Evolutionary conservation across 2,797 vertebrate species (phyloP), one percentile per base, ranked within the genome.

Genomic region (Meriones psammophilus): DNA sequence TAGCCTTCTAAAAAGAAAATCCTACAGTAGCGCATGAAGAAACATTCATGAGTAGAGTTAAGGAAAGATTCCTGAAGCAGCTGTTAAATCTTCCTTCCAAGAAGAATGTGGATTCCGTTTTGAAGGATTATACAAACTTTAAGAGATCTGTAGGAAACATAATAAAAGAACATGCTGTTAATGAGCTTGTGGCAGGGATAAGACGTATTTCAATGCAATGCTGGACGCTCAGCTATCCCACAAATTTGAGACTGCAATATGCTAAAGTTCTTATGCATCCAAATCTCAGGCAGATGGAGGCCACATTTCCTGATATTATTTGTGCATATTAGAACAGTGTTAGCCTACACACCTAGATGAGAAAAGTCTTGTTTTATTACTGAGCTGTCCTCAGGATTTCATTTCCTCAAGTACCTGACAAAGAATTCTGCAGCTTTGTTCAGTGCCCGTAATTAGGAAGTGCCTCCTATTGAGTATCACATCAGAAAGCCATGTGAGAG

Each of bases 321-420:
- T 71, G 99, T 99, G 79, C 99, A 99, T 8, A 99, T 99, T 3
- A 99, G 99, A 97, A 99, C 99, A 56, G 99, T 99, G 99, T 98
- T 99, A 97, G 99, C 99, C 15, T 99, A 99, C 97, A 99, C 99
- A 0, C 99, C 99, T 99, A 81, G 99, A 99, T 58, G 99, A 99
- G 99, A 99, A 99, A 98, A 99, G 99, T 69, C 98, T 99, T 98
- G 99, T 99, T 83, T 97, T 99, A 98, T 99, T 99, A 89, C 98
- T 99, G 87, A 99, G 99, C 98, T 99, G 99, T 98, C 98, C 99
- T 98, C 99, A 99, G 96, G 99, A 99, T 98, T 58, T 58, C 56
- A 58, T 58, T 99, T 99, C 98, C 98, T 99, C 78, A 99, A 99
- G 99, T 99, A 99, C 94, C 98, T 99, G 98, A 99, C 99, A 1